Evolutionary conservation across 1,140 invertebrate genomes (phyloP).

Genomic region (Sminthurinus signatus): DNA sequence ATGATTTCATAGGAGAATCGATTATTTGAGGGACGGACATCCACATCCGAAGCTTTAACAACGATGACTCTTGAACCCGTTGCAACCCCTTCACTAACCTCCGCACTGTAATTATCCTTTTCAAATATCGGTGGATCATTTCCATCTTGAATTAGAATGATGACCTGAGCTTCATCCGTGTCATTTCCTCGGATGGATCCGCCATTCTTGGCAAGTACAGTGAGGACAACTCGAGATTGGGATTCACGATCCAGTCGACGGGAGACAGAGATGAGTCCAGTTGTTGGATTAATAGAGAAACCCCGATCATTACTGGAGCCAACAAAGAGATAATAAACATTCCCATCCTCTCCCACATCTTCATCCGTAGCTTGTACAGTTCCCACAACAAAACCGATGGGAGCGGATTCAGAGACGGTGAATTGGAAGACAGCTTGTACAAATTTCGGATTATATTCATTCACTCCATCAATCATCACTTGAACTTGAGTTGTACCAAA

Average conservation of each 20-base stretch:
- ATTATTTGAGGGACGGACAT: conserved; percentile 82
- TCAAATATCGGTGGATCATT: conserved; percentile 91
- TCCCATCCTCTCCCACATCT: conserved; percentile 84
- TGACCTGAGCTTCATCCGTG: conserved; percentile 88
- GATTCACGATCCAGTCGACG: conserved; percentile 80
- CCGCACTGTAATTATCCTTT: conserved; percentile 63
- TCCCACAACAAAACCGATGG: conserved; percentile 77
- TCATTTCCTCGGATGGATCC: conserved; percentile 84
- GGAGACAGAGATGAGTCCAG: conserved; percentile 75
- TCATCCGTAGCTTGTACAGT: conserved; percentile 81
- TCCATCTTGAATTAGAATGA: conserved; percentile 87
- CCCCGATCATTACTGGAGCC: conserved; percentile 88
- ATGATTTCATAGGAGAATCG: conserved; percentile 88
- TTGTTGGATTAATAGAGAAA: conserved; percentile 76
- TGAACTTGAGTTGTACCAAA: conserved; percentile 63
- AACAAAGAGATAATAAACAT: conserved; percentile 84
- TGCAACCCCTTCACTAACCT: conserved; percentile 66
- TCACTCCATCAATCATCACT: conserved; percentile 78
- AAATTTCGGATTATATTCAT: conserved; percentile 89
- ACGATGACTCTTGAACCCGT: conserved; percentile 65
- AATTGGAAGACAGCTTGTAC: conserved; percentile 86
- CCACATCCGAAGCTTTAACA: conserved; percentile 83
- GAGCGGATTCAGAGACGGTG: conserved; percentile 85
- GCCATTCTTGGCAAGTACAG: conserved; percentile 88
- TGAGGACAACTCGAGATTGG: conserved; percentile 79